A percentile compares a stretch with the other conserved stretches of the same genome.
Conservation (phyloP, 1,140 invertebrate genomes). For the Trichonephila clavata region DNA sequence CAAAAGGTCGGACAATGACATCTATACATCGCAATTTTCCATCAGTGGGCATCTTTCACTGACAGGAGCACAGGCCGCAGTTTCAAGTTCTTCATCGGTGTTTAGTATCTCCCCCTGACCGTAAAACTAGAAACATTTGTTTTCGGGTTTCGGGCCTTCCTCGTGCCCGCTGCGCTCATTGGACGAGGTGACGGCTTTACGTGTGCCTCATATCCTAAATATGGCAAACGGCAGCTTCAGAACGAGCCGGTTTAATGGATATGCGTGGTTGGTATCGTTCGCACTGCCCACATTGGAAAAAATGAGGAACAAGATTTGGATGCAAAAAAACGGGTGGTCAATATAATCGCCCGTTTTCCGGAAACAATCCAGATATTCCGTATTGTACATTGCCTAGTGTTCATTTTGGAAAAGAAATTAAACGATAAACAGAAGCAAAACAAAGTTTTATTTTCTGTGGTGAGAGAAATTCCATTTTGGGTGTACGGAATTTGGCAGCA, state of each 20-base stretch:
- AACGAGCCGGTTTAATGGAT: constrained; percentile 64
- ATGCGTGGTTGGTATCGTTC: constrained; percentile 41
- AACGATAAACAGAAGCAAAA: background rate
- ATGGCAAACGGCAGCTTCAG: constrained; percentile 28
- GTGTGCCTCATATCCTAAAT: background rate
- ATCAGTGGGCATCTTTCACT: constrained; percentile 62
- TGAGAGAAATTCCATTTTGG: too few species aligned
- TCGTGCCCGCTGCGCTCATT: background rate
- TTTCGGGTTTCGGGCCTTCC: background rate
- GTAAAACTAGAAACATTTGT: background rate
- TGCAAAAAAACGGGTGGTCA: background rate
- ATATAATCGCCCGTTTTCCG: background rate
- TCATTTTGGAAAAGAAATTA: background rate
- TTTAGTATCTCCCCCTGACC: background rate
- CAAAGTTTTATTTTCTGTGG: background rate
- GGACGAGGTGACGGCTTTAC: constrained; percentile 19
- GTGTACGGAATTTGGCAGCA: too few species aligned
- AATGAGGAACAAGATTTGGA: background rate
- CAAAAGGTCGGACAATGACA: constrained; percentile 53
- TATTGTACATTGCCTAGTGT: background rate
- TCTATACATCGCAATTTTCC: constrained; percentile 57
- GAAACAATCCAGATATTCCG: background rate
- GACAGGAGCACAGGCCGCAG: background rate
- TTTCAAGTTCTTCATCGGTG: background rate
- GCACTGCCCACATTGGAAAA: constrained; percentile 28